These are phyloP conservation scores for Bradysia coprophila DNA, from an alignment of 1,140 invertebrate species.

Conservation along the genomic window DNA sequence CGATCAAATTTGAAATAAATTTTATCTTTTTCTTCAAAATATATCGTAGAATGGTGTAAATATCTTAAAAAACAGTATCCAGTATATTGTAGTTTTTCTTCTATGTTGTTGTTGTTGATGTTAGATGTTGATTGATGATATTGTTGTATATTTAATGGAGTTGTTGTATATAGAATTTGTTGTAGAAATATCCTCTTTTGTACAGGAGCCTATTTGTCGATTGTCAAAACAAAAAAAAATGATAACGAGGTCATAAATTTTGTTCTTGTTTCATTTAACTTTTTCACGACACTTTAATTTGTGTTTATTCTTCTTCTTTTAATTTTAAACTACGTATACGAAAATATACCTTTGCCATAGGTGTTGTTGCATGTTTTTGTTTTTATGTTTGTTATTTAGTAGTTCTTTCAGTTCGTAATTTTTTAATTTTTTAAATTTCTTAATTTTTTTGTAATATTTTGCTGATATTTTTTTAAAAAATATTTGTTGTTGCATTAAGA, in stretches of 20 bases:
- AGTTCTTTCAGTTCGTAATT: not conserved
- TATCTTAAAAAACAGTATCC: not conserved
- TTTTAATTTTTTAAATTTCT: constrained; percentile 3
- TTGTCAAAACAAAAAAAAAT: constrained; percentile 24
- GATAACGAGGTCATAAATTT: not conserved
- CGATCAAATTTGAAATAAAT: too few species aligned
- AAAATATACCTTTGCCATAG: constrained; percentile 1
- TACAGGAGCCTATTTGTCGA: constrained; percentile 26
- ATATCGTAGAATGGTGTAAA: too few species aligned
- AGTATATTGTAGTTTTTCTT: not conserved
- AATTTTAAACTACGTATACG: constrained; percentile 2
- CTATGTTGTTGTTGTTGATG: not conserved
- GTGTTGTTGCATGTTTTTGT: not conserved
- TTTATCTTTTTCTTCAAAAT: too few species aligned
- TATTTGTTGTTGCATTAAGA: too few species aligned
- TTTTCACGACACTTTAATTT: not conserved
- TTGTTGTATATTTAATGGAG: not conserved
- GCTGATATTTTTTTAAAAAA: constrained; percentile 3
- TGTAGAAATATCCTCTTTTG: constrained; percentile 6
- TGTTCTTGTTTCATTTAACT: not conserved
- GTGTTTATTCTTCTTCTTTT: not conserved
- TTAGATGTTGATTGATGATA: not conserved
- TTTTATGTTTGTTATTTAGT: not conserved
- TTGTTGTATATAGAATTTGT: not conserved
- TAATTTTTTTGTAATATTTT: constrained; percentile 3